phyloP scores from a whole-genome alignment of 2,113 vertebrate species.

The Eira barbara region DNA sequence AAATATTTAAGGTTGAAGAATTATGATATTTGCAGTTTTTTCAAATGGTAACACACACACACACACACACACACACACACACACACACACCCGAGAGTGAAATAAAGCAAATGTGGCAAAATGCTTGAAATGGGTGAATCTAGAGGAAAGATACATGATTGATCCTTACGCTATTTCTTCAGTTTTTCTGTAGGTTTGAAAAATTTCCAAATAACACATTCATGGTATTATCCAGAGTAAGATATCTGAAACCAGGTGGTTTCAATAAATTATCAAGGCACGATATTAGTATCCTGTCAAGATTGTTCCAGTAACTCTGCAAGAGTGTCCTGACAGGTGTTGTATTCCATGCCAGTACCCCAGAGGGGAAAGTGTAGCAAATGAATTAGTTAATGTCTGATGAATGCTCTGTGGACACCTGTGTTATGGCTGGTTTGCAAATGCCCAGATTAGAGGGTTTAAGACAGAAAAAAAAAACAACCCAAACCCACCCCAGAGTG shows the following conservation, averaged over 20 bases:
- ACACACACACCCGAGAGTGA: neutral
- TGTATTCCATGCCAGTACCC: neutral
- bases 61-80: neutral
- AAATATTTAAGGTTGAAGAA: neutral
- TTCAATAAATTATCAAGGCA: constrained; percentile 58
- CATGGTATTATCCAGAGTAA: neutral
- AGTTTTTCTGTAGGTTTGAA: neutral
- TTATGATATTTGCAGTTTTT: neutral
- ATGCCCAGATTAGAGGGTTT: constrained; percentile 60
- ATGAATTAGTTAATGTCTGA: constrained; percentile 67
- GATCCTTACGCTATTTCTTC: neutral
- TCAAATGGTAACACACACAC: neutral
- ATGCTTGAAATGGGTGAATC: neutral
- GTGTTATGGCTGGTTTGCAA: constrained; percentile 67
- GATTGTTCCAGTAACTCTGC: neutral
- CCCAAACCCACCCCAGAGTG: neutral
- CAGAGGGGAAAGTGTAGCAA: neutral
- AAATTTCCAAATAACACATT: neutral
- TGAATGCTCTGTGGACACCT: constrained; percentile 10
- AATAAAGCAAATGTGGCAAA: neutral
- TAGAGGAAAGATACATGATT: neutral
- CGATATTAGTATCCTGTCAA: constrained; percentile 6
- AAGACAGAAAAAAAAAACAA: constrained; percentile 31
- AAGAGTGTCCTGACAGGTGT: neutral
- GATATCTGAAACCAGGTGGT: constrained; percentile 42